Percentiles rank a stretch among this genome's conserved stretches.
Conservation (phyloP, 1,140 invertebrate species). For the Trichogramma pretiosum region DNA sequence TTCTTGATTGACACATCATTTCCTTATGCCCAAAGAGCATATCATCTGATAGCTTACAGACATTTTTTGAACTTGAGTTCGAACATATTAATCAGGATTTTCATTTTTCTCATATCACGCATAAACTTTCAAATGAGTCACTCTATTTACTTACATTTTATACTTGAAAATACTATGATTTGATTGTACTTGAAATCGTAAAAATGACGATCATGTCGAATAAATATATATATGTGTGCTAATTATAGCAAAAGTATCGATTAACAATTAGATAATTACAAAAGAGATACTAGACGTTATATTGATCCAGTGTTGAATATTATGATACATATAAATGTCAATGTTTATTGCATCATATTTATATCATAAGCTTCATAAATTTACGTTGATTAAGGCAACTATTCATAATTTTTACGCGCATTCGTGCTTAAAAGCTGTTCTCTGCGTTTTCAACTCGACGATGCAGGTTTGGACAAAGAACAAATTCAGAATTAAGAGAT, state of each 20-base stretch:
- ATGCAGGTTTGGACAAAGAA: conserved; percentile 7
- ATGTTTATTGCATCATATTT: conserved; percentile 1
- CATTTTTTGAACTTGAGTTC: too few relatives aligned
- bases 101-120: too few relatives aligned
- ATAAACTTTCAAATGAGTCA: too few relatives aligned
- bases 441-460: background rate
- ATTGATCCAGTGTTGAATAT: conserved; percentile 4
- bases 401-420: conserved; percentile 12
- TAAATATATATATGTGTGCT: conserved; percentile 6
- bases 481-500: too few relatives aligned
- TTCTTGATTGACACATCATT: too few relatives aligned
- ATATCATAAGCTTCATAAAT: conserved; percentile 1
- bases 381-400: conserved; percentile 13
- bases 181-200: conserved; percentile 12
- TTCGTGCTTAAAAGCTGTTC: too few relatives aligned
- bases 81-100: too few relatives aligned
- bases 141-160: too few relatives aligned
- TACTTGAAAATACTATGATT: conserved; percentile 11
- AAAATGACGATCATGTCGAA: conserved; percentile 9
- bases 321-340: conserved; percentile 6
- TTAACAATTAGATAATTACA: conserved; percentile 1
- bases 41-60: too few relatives aligned
- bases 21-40: too few relatives aligned
- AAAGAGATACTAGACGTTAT: conserved; percentile 6
- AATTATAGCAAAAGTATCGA: background rate